These are phyloP conservation scores for Zoanthus solanderi DNA, from an alignment of 92 coral and sea anemone genomes.

Conservation along the genomic window DNA sequence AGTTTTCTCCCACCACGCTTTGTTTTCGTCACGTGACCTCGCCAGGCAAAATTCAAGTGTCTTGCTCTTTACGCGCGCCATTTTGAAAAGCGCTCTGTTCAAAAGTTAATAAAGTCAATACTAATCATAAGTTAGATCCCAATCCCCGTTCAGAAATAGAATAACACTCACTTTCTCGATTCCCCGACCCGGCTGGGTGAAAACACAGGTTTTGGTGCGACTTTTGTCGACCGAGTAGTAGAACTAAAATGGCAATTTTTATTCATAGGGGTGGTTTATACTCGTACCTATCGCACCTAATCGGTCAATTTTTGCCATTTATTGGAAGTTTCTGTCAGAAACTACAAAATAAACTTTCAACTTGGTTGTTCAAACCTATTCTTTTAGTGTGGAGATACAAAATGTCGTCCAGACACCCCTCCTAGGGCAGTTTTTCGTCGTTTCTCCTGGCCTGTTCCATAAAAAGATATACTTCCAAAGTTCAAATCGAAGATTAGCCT, in stretches of 20 bases:
- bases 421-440: constrained; percentile 12
- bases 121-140: constrained; percentile 12
- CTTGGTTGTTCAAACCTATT: neutral
- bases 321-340: neutral
- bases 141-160: neutral
- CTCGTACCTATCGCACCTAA: neutral
- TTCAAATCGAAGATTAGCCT: constrained; percentile 1
- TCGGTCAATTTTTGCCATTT: constrained; percentile 1
- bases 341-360: constrained; percentile 2
- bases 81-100: neutral
- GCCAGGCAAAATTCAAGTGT: neutral
- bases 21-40: constrained; percentile 14
- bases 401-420: neutral
- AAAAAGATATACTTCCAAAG: neutral
- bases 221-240: neutral
- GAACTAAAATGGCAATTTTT: constrained; percentile 18
- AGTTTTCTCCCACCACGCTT: neutral
- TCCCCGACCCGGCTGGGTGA: neutral
- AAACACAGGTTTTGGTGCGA: neutral
- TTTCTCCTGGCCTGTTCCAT: constrained; percentile 2
- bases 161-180: constrained; percentile 4
- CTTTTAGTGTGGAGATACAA: neutral
- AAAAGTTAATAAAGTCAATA: neutral
- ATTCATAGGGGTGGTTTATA: constrained; percentile 23
- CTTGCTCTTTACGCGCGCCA: constrained; percentile 2